These are phyloP conservation scores for Edolisoma coerulescens DNA, from an alignment of 2,113 vertebrate species.

Conservation along the genomic window DNA sequence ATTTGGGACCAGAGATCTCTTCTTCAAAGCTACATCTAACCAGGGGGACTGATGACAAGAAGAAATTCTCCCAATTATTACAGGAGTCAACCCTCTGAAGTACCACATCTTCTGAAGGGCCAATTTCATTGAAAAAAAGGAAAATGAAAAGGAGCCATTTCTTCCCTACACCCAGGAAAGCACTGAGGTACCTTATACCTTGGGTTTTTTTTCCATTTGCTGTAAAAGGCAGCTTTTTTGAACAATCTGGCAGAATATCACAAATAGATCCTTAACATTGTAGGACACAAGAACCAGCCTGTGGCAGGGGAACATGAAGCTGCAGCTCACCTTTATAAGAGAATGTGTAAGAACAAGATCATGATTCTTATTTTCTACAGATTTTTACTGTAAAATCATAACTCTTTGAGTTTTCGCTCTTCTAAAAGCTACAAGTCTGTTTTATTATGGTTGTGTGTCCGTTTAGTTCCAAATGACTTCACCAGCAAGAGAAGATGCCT, in stretches of 20 bases:
- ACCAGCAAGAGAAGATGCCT: background rate
- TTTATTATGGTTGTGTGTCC: background rate
- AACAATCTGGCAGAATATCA: background rate
- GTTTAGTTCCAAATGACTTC: background rate
- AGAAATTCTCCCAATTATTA: background rate
- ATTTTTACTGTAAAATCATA: background rate
- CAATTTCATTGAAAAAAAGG: background rate
- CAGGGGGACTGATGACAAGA: background rate
- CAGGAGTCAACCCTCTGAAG: background rate
- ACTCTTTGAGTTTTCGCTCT: background rate
- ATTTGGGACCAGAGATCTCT: background rate
- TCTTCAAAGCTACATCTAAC: background rate
- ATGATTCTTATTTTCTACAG: background rate
- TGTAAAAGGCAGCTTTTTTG: background rate
- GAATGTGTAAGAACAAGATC: background rate
- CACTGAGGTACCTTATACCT: background rate
- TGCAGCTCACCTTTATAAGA: background rate
- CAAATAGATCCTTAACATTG: background rate
- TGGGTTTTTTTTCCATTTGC: background rate
- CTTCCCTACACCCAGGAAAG: background rate
- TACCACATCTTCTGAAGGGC: background rate
- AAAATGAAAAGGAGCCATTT: background rate
- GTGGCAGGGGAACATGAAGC: background rate
- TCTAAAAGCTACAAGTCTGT: background rate
- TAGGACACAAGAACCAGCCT: background rate